Base-by-base conservation (phyloP, 2,113 vertebrate species). In the Chaenocephalus aceratus region DNA sequence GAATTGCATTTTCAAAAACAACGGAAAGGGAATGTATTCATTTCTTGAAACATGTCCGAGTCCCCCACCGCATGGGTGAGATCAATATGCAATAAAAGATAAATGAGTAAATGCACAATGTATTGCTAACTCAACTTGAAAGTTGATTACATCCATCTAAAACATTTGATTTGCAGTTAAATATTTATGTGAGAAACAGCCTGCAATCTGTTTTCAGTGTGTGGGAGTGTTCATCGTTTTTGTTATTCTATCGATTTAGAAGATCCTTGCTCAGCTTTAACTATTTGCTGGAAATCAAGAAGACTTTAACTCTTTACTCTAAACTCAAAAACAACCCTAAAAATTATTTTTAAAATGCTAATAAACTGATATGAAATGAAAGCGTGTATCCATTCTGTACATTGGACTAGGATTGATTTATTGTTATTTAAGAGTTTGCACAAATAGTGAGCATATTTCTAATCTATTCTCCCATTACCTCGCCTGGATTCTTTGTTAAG, bases 1-100 rank as follows among this genome's bases (percentile, higher is more conserved):
- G 59, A 80, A 70, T 21, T 82, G 62, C 56, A 51, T 21, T 74
- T 79, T 78, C 36, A 64, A 56, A 62, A 73, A 54, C 53, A 52
- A 79, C 41, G 4, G 5, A 69, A 62, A 21, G 26, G 21, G 72
- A 74, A 45, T 0, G 8, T 16, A 23, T 59, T 60, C 13, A 26
- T 80, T 65, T 48, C 16, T n/a, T 61, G 67, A 23, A 57, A 56
- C 30, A 70, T 14, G 4, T 30, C 58, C 9, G 16, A 65, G 21
- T 30, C 23, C 46, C 10, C 13, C 41, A 44, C 63, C n/a, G 23
- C 21, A 52, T n/a, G 26, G 7, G 6, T n/a, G 18, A 58, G 81
- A 86, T 86, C 81, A 80, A 86, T 82, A 83, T 30, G 52, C 51
- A 86, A 86, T 86, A 77, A 80, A 84, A 84, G 23, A 84, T 86